Percentiles rank a stretch among this genome's conserved stretches.
Evolutionary conservation across 2,113 vertebrate species (phyloP).

Genomic region (Hemiprocne comata): DNA sequence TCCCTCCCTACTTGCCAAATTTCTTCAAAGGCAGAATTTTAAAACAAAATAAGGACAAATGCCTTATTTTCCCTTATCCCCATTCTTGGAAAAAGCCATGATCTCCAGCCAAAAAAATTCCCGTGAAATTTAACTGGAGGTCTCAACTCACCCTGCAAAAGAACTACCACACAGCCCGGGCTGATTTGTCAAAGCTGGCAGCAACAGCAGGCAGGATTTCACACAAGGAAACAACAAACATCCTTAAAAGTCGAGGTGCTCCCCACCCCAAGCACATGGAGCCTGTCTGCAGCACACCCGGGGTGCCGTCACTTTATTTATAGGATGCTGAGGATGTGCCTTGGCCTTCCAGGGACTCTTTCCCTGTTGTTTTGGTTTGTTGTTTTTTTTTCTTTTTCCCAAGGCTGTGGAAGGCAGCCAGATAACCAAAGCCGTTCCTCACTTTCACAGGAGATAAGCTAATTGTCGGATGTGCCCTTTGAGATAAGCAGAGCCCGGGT

Average conservation of each 20-base stretch:
- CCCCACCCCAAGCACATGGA: not conserved
- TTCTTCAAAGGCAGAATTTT: slow-evolving; percentile 37
- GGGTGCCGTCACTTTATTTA: not conserved
- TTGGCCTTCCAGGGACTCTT: not conserved
- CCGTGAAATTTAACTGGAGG: not conserved
- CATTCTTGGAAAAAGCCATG: not conserved
- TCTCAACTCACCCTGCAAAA: not conserved
- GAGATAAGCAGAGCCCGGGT: slow-evolving; percentile 66
- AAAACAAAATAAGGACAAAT: slow-evolving; percentile 18
- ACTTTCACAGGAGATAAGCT: slow-evolving; percentile 73
- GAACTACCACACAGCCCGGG: not conserved
- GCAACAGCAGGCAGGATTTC: not conserved
- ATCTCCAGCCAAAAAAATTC: not conserved
- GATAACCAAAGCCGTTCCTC: slow-evolving; percentile 60
- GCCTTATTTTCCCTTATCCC: not conserved
- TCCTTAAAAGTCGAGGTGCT: not conserved
- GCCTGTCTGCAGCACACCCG: accelerated
- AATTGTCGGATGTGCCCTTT: slow-evolving; percentile 73
- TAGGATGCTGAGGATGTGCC: not conserved
- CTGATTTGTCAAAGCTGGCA: not conserved
- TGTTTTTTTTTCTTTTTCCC: not conserved
- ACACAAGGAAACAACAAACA: not conserved
- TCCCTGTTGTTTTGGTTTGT: not conserved
- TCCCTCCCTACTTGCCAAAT: slow-evolving; percentile 30
- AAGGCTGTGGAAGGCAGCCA: slow-evolving; percentile 52